phyloP scores from a whole-genome alignment of 2,888 invertebrate species.

The Pantelozetes paolii region DNA sequence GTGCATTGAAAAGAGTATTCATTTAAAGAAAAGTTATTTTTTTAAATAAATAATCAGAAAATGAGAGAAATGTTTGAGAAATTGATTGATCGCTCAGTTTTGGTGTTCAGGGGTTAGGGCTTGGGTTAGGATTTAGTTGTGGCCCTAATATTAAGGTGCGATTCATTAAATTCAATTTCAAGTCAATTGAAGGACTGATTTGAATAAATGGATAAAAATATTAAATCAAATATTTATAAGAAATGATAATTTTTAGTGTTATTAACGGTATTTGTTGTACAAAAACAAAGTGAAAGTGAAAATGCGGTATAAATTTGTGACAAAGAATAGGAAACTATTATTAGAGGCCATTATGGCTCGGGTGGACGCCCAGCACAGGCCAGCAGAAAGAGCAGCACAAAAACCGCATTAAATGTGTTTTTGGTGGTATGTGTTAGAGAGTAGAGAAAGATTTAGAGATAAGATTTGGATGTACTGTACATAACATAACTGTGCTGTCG shows the following conservation, averaged over 20 bases:
- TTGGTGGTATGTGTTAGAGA: background rate
- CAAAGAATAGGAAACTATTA: slow-evolving; percentile 18
- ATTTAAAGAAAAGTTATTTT: too few species aligned
- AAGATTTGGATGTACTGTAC: background rate
- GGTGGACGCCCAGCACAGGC: slow-evolving; percentile 15
- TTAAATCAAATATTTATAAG: too few species aligned
- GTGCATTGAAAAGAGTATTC: too few species aligned
- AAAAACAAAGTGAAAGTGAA: background rate
- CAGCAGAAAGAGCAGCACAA: background rate
- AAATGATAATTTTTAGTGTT: too few species aligned
- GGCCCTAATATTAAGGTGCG: background rate
- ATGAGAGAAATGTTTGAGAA: too few species aligned
- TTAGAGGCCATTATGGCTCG: background rate
- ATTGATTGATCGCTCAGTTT: too few species aligned
- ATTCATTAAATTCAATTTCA: background rate
- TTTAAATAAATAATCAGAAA: too few species aligned
- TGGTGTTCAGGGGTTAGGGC: too few species aligned
- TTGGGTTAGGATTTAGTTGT: background rate
- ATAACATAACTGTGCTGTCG: background rate
- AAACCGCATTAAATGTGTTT: slow-evolving; percentile 28
- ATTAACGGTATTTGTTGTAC: too few species aligned
- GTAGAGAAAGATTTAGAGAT: background rate
- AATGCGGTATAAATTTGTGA: background rate
- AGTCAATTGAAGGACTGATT: background rate
- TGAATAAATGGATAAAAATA: background rate